Conservation (phyloP, 2,113 vertebrate species). For the Toxotes jaculatrix region DNA sequence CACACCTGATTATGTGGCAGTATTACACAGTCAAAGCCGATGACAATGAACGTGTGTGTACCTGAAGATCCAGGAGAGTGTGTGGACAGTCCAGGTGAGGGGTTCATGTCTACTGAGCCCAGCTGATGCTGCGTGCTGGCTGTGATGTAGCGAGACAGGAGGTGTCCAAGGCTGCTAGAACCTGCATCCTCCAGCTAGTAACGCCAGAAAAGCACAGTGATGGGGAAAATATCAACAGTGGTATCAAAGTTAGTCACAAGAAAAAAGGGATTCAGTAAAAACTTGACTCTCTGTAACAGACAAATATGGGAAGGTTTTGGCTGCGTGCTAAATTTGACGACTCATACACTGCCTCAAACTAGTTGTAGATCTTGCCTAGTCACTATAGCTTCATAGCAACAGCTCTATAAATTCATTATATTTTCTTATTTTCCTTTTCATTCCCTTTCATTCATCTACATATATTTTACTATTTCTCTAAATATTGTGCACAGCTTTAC, state of each 20-base stretch:
- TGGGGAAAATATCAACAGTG: background rate
- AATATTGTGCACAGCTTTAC: background rate
- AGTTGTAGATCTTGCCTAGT: too few relatives aligned
- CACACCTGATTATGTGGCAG: too few relatives aligned
- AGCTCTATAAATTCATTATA: too few relatives aligned
- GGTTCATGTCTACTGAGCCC: constrained; percentile 90
- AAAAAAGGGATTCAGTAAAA: background rate
- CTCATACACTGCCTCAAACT: too few relatives aligned
- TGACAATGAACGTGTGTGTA: constrained; percentile 57
- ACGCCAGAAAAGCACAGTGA: constrained; percentile 34
- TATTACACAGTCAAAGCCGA: background rate
- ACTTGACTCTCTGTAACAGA: too few relatives aligned
- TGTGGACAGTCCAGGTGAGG: constrained; percentile 94
- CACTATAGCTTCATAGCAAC: too few relatives aligned
- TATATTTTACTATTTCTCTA: background rate
- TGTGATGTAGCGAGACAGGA: constrained; percentile 94
- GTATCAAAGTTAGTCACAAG: background rate
- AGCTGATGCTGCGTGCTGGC: constrained; percentile 91
- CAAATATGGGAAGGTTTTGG: background rate
- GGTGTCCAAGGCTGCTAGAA: constrained; percentile 92
- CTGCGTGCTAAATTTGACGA: too few relatives aligned
- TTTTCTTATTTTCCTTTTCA: background rate
- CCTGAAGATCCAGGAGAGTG: constrained; percentile 97
- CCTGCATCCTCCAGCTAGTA: constrained; percentile 96
- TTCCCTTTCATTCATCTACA: background rate